A percentile compares a stretch with the other conserved stretches of the same genome.
Evolutionary conservation across 2,888 invertebrate species (phyloP).

Genomic region (Drosophila dives): DNA sequence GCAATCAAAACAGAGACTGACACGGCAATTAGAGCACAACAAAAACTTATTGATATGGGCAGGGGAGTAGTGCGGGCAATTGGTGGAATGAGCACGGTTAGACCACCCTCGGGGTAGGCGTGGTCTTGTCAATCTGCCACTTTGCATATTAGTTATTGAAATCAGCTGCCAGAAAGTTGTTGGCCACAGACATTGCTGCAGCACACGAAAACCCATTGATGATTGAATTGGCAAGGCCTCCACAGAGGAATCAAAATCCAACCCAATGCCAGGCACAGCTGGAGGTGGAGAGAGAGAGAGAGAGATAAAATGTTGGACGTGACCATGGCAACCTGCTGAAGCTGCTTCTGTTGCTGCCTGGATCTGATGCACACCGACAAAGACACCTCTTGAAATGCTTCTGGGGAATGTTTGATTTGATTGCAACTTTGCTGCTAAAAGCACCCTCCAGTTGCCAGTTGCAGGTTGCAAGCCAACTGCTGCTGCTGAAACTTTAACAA

Average conservation of each 20-base stretch:
- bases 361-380: constrained; percentile 21
- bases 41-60: constrained; percentile 38
- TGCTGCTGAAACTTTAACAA: constrained; percentile 72
- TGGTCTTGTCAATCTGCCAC: constrained; percentile 57
- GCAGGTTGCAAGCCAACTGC: constrained; percentile 42
- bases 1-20: constrained; percentile 70
- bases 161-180: constrained; percentile 80
- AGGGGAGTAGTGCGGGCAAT: neutral
- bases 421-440: constrained; percentile 63
- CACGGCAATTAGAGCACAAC: constrained; percentile 75
- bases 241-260: constrained; percentile 51
- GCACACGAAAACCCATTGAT: constrained; percentile 57
- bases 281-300: neutral
- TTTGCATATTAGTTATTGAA: constrained; percentile 80
- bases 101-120: neutral
- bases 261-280: constrained; percentile 16
- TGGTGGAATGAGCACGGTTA: constrained; percentile 6
- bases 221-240: constrained; percentile 62
- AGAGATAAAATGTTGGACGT: constrained; percentile 64
- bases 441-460: constrained; percentile 42
- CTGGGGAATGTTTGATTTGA: constrained; percentile 78
- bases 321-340: constrained; percentile 68
- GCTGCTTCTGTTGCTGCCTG: neutral
- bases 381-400: constrained; percentile 68
- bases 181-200: constrained; percentile 49